Base-by-base conservation (phyloP, 2,797 vertebrate species). In the Momotus momota region DNA sequence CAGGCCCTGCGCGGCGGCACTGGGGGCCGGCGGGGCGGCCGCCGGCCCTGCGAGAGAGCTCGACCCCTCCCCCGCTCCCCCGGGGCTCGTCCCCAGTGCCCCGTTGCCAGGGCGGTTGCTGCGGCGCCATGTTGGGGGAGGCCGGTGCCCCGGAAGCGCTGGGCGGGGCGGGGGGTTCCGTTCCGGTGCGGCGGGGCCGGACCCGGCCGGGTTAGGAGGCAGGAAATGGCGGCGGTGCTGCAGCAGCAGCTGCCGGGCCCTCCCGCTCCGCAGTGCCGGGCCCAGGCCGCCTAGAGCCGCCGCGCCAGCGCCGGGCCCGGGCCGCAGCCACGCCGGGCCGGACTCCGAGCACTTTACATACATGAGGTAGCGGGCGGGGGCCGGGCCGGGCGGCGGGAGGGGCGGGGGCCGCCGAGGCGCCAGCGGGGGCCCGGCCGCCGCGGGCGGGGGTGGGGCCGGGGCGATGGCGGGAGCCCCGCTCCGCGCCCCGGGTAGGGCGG, bases 171-270 rank as follows among this genome's bases (percentile, higher is more conserved):
- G 88, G 91, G 73, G 73, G n/a, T 97, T 88, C 96, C 82, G 95
- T 97, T 98, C 97, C 97, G 87, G 96, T 78, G 90, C 90, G 98
- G 98, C 98, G 98, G 97, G 98, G 98, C 98, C 96, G 97, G 98
- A 93, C 98, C 98, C 98, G 98, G 98, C 98, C 97, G 98, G 89
- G 95, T 90, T 97, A 98, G 97, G 98, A 98, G 97, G 98, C 98
- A 99, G 98, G 98, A 99, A 99, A 99, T 99, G 99, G 99, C 99
- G 99, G 98, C 97, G 98, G 98, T 97, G 98, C 98, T 98, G 99
- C 98, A 98, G 98, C 98, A 98, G 96, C 95, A 97, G 96, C 98
- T 98, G 98, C 98, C 97, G 98, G 97, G 98, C 97, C 98, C 98
- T 98, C 98, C 98, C 98, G 98, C 98, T 98, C 98, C 98, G 98